phyloP scores from a whole-genome alignment of 2,113 vertebrate genomes.

The Ursus arctos region DNA sequence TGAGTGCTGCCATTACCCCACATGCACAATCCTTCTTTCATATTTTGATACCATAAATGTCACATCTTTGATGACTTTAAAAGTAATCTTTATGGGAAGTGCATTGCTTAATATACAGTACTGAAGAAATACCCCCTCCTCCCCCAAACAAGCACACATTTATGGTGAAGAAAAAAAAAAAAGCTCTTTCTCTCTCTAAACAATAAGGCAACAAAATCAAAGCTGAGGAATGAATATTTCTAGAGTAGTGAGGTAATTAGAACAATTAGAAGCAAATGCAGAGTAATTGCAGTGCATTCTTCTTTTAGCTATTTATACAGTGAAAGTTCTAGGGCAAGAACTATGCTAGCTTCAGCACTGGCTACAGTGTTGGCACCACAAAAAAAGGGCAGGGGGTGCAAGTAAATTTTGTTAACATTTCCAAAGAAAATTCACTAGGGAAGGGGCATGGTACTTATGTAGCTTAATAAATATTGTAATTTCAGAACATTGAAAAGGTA shows the following conservation, averaged over 20 bases:
- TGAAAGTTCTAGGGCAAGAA: conserved; percentile 12
- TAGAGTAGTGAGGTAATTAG: neutral
- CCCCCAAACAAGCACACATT: neutral
- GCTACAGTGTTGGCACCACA: neutral
- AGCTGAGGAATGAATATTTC: neutral
- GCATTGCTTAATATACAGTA: conserved; percentile 60
- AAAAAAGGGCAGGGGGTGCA: neutral
- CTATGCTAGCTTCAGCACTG: neutral
- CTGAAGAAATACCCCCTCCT: neutral
- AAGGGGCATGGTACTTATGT: neutral
- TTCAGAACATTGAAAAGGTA: neutral
- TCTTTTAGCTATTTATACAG: conserved; percentile 61
- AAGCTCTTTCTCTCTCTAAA: neutral
- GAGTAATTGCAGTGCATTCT: conserved; percentile 38
- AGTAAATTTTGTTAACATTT: neutral
- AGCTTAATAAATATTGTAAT: neutral
- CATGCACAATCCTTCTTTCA: conserved; percentile 43
- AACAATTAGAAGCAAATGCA: conserved; percentile 62
- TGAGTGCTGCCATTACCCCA: neutral
- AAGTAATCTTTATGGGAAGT: conserved; percentile 64
- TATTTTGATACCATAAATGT: conserved; percentile 63
- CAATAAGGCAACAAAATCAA: conserved; percentile 17
- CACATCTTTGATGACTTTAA: conserved; percentile 63
- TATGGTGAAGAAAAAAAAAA: neutral
- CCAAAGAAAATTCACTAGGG: neutral